Evolutionary conservation across 1,140 invertebrate genomes (phyloP), one percentile per base, ranked within the genome.

Genomic region (Drosophila novamexicana): DNA sequence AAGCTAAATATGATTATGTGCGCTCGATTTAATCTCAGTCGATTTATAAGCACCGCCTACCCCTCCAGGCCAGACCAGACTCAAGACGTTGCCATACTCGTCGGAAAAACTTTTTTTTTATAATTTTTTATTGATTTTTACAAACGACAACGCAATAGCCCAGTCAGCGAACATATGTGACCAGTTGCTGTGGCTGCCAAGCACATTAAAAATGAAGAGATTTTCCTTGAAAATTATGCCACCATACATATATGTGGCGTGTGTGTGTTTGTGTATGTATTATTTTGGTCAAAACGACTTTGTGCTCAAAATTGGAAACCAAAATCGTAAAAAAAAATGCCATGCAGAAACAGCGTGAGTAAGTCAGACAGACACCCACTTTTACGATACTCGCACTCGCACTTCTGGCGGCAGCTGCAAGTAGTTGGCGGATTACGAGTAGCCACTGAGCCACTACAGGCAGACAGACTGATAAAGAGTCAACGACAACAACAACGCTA

Each of bases 1-100:
- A 83, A 89, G 77, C 84, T 81, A 89, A 84, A 89, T 89, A 89
- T 84, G 85, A 84, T 89, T 89, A 89, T 89, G 85, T 89, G 85
- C 68, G 84, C 81, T 90, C 84, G 84, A 89, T 89, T 89, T 89
- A 89, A 89, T 89, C 84, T 81, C 71, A 74, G 75, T 68, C 78
- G 81, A 78, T 80, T 77, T 77, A 65, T 62, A 75, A 57, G 61
- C 77, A 62, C 49, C 69, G 3, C 69, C 58, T n/a, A 29, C 40
- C 70, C 29, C 32, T 40, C 12, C 16, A 32, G 37, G 16, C 37
- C 37, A 14, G 7, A 6, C 16, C 45, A 44, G 39, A 12, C 64
- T 56, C 37, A 59, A 71, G 54, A 52, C 78, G 61, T 22, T 34
- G 37, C 16, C 49, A 16, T 10, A 47, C 53, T 36, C 78, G 69